Conservation (phyloP, 2,888 invertebrate genomes). For the Bhutanitis thaidina region DNA sequence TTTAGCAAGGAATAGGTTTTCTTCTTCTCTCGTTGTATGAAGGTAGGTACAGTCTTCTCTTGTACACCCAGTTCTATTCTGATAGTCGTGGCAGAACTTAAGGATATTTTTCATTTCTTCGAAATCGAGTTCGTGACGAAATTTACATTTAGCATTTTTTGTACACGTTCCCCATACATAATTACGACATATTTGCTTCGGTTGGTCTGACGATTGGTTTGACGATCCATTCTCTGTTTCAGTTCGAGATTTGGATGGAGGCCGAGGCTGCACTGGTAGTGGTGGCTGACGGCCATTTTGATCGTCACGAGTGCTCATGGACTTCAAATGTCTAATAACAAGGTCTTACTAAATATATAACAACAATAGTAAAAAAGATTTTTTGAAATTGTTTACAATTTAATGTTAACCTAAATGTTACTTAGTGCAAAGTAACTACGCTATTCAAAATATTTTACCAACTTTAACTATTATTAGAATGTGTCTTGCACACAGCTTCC, state of each 20-base stretch:
- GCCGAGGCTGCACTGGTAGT: conserved; percentile 35
- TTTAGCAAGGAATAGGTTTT: conserved; percentile 14
- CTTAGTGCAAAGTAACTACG: no score
- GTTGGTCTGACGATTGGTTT: conserved; percentile 24
- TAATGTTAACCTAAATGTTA: no score
- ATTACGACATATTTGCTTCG: conserved; percentile 47
- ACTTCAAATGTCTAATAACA: conserved; percentile 7
- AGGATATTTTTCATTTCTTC: conserved; percentile 56
- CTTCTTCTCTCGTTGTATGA: conserved; percentile 23
- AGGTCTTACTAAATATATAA: neutral
- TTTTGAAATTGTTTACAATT: no score
- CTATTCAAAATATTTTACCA: no score
- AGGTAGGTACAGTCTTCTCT: conserved; percentile 53
- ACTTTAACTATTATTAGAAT: no score
- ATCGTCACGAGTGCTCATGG: conserved; percentile 40
- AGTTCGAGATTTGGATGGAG: conserved; percentile 33
- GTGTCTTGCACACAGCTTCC: neutral
- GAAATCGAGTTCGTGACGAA: conserved; percentile 50
- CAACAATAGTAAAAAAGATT: neutral
- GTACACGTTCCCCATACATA: conserved; percentile 62
- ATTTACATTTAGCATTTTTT: conserved; percentile 51
- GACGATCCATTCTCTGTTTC: conserved; percentile 30
- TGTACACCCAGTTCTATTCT: conserved; percentile 55
- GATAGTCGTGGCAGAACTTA: conserved; percentile 63
- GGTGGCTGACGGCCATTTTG: conserved; percentile 57